Evolutionary conservation across 1,140 invertebrate species (phyloP).

Genomic region (Ridgeia piscesae): DNA sequence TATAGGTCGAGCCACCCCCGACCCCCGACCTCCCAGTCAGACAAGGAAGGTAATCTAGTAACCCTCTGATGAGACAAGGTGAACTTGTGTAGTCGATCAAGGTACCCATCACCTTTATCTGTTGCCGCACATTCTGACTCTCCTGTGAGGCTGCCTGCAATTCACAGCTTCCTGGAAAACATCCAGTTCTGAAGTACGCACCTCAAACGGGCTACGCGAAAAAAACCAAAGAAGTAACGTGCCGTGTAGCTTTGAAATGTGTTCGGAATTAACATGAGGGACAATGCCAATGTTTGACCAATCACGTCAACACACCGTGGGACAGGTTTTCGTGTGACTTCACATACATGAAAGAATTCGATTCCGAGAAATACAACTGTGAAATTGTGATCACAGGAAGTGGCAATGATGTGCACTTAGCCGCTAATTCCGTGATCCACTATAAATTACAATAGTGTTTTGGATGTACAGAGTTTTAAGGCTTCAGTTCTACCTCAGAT

Average conservation of each 20-base stretch:
- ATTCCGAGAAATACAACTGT: neutral
- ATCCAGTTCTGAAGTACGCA: neutral
- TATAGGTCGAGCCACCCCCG: no score
- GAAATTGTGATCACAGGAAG: neutral
- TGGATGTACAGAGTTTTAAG: neutral
- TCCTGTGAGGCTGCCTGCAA: neutral
- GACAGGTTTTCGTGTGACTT: neutral
- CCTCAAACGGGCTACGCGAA: no score
- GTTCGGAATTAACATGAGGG: neutral
- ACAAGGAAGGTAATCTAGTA: neutral
- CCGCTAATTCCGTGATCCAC: neutral
- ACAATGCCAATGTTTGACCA: neutral
- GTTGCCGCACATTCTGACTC: neutral
- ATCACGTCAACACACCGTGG: neutral
- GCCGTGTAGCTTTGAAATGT: neutral
- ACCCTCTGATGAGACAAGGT: neutral
- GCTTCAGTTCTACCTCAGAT: neutral
- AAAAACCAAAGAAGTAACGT: neutral
- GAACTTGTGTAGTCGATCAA: neutral
- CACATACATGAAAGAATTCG: neutral
- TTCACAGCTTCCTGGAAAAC: neutral
- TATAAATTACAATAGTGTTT: neutral
- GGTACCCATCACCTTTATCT: neutral
- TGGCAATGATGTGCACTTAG: neutral
- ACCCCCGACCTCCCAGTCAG: neutral